A percentile compares a stretch with the other conserved stretches of the same genome.
These are phyloP conservation scores for Connochaetes taurinus DNA, from an alignment of 2,113 vertebrate genomes.

Conservation along the genomic window DNA sequence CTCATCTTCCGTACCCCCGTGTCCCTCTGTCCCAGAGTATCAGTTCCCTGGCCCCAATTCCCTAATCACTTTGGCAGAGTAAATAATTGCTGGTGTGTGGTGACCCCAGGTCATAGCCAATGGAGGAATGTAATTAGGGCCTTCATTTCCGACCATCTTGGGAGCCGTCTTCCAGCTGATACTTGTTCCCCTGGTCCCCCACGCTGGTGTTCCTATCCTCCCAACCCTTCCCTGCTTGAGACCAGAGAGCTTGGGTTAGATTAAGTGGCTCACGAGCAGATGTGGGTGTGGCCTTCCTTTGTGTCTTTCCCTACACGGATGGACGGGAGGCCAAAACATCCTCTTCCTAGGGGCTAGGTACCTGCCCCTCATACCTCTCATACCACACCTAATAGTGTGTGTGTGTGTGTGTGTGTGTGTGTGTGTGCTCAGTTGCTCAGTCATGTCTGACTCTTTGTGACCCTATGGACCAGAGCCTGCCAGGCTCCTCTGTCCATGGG, in stretches of 20 bases:
- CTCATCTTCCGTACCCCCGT: neutral
- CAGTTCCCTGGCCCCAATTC: slow-evolving; percentile 68
- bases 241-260: neutral
- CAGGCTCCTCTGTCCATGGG: neutral
- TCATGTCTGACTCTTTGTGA: neutral
- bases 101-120: slow-evolving; percentile 60
- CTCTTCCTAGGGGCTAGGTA: neutral
- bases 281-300: neutral
- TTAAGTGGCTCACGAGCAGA: neutral
- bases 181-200: neutral
- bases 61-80: slow-evolving; percentile 59
- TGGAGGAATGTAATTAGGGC: slow-evolving; percentile 56
- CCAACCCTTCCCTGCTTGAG: neutral
- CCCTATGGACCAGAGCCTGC: neutral
- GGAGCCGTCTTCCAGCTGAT: slow-evolving; percentile 57
- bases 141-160: slow-evolving; percentile 40
- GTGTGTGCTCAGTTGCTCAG: neutral
- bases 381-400: fast-evolving
- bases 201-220: neutral
- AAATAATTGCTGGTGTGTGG: slow-evolving; percentile 53
- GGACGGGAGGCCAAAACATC: neutral
- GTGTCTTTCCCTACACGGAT: neutral
- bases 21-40: slow-evolving; percentile 8
- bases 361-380: neutral
- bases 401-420: neutral